Evolutionary conservation across 1,140 invertebrate species (phyloP).

Genomic region (Neodiprion pinetum): DNA sequence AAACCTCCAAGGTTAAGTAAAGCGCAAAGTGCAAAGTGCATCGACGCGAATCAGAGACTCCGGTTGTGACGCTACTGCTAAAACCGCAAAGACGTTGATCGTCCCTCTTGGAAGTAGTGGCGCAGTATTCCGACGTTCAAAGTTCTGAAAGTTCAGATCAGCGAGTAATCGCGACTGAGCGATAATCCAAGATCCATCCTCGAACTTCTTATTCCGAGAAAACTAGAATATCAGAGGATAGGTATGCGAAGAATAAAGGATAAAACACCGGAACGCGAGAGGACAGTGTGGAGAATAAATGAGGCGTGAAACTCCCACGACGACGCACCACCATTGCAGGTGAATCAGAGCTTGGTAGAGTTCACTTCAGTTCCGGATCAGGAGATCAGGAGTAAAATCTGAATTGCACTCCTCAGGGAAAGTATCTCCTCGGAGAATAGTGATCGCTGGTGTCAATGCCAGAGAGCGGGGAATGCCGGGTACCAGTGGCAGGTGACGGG

Average conservation of each 20-base stretch:
- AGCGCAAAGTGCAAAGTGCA: neutral
- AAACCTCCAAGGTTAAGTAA: neutral
- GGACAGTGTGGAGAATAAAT: neutral
- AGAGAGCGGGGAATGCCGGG: neutral
- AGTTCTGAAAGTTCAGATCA: too few species aligned
- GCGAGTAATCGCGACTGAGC: too few species aligned
- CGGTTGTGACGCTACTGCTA: too few species aligned
- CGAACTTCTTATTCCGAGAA: neutral
- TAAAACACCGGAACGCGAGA: neutral
- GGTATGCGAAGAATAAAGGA: neutral
- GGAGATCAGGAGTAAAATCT: neutral
- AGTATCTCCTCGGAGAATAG: neutral
- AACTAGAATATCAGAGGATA: neutral
- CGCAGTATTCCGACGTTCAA: too few species aligned
- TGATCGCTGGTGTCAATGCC: neutral
- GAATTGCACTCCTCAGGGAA: neutral
- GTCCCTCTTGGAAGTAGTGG: neutral
- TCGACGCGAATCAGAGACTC: neutral
- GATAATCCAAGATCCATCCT: too few species aligned
- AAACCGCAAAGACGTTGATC: neutral
- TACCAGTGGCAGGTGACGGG: constrained; percentile 1
- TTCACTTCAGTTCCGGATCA: neutral
- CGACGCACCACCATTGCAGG: neutral
- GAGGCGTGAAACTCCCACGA: neutral
- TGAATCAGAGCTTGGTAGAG: neutral